These are phyloP conservation scores for Tipula helvola DNA, from an alignment of 2,888 invertebrate species.

Conservation along the genomic window DNA sequence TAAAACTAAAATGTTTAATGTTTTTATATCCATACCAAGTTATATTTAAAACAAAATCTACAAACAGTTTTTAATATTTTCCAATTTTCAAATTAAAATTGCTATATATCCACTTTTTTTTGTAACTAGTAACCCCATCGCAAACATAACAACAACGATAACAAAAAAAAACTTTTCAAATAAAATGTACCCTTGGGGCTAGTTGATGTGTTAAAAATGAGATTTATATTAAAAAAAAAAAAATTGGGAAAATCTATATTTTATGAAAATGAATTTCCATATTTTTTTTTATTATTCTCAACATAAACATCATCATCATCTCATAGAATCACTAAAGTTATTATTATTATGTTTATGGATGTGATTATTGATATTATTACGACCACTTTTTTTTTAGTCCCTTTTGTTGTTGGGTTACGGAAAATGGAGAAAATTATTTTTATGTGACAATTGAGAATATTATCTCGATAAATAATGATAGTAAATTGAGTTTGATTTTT, in stretches of 20 bases:
- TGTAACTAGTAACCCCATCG: background rate
- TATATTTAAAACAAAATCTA: background rate
- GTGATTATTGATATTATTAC: background rate
- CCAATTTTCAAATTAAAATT: background rate
- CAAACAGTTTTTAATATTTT: background rate
- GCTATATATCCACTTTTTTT: background rate
- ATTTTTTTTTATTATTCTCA: background rate
- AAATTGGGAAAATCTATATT: background rate
- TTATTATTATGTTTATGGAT: background rate
- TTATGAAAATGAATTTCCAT: background rate
- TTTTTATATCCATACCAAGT: no score
- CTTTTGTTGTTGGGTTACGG: background rate
- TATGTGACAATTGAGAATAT: background rate
- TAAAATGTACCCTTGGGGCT: constrained; percentile 11
- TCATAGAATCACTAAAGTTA: background rate
- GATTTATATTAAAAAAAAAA: constrained; percentile 6
- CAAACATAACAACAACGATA: background rate
- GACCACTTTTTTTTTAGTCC: background rate
- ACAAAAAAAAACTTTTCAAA: background rate
- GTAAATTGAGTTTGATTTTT: background rate
- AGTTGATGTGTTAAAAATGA: constrained; percentile 10
- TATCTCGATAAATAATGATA: background rate
- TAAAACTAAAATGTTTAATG: no score
- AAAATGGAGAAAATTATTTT: background rate
- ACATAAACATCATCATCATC: background rate